A percentile compares a stretch with the other conserved stretches of the same genome.
Evolutionary conservation across 2,888 invertebrate genomes (phyloP).

Genomic region (Nudaria mundana): DNA sequence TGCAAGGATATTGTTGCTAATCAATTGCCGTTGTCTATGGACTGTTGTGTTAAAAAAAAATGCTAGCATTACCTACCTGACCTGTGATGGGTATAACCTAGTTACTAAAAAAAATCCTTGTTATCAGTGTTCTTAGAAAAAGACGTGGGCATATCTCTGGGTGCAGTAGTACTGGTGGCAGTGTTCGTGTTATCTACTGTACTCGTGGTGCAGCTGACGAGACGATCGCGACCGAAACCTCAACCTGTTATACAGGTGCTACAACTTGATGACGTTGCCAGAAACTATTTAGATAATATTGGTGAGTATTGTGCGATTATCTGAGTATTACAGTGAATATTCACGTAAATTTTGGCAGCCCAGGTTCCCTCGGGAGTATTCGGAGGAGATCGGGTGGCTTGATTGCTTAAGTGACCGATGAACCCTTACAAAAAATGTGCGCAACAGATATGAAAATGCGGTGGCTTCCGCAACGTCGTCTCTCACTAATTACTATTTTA

Average conservation of each 20-base stretch:
- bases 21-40: no score
- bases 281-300: constrained; percentile 65
- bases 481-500: no score
- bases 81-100: background rate
- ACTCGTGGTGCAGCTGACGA: constrained; percentile 49
- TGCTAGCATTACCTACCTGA: background rate
- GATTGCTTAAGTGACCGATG: no score
- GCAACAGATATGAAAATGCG: no score
- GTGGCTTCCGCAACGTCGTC: no score
- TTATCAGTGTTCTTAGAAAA: constrained; percentile 61
- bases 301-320: constrained; percentile 49
- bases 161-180: constrained; percentile 57
- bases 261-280: constrained; percentile 67
- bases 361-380: no score
- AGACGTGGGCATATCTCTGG: constrained; percentile 70
- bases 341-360: no score
- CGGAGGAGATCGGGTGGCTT: no score
- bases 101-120: background rate
- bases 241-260: constrained; percentile 70
- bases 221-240: constrained; percentile 53
- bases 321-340: no score
- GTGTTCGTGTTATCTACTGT: constrained; percentile 61
- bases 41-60: no score
- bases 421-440: no score
- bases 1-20: no score